Evolutionary conservation across 2,888 invertebrate species (phyloP), one percentile per base, ranked within the genome.

Genomic region (Salticus scenicus): DNA sequence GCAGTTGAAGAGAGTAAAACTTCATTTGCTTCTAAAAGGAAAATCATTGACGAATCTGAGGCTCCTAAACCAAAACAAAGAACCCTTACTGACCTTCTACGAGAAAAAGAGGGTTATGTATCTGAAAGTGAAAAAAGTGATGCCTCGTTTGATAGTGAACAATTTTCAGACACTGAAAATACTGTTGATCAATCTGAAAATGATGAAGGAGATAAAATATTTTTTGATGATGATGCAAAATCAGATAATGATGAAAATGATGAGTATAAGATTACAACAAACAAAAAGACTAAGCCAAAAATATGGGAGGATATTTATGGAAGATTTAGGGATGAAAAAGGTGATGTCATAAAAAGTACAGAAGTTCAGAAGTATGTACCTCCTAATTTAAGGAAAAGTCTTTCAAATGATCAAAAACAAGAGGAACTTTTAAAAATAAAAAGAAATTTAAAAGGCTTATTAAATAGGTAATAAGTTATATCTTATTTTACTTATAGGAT

Each of bases 291-390:
- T n/a, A 85, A 85, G 28, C 69, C 71, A 10, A 87, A 89, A 70
- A 74, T 91, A 10, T 95, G 95, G 94, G 97, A 98, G 92, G 98
- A 98, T 92, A 98, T 98, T 90, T 98, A 98, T 92, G 98, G 98
- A 0, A 93, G 98, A 84, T 93, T 95, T 89, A 93, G 96, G 88
- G 95, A 95, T 90, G 94, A 94, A 89, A 93, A 95, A 89, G 98
- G 98, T 1, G 94, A 95, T 90, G 91, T 98, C 88, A 92, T 97
- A 17, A 83, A 89, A 67, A 77, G 74, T 66, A 87, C 87, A 70
- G 37, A 31, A 24, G 42, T n/a, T 31, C 28, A 8, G 20, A 87
- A 89, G 37, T 98, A 98, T 90, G 91, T 97, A 87, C 97, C 97
- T 14, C 98, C 98, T 33, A 96, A 95, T 89, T 93, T 95, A 88